Evolutionary conservation across 2,888 invertebrate species (phyloP).

Genomic region (Anodontia alba): DNA sequence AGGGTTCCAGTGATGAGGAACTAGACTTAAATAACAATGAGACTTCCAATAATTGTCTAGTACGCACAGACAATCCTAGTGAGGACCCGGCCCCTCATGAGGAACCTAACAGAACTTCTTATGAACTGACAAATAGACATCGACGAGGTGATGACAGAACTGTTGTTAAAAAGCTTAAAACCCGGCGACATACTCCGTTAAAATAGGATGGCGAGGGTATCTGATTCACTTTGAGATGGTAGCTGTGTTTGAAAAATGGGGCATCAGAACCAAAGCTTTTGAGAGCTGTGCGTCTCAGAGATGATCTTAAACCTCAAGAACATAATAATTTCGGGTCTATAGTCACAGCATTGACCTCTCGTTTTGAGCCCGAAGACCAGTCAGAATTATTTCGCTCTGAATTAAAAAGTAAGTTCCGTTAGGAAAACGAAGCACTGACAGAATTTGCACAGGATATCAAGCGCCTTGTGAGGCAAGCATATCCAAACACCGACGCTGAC

Average conservation of each 20-base stretch:
- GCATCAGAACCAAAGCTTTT: slow-evolving; percentile 3
- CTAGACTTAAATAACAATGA: background rate
- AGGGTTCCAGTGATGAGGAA: background rate
- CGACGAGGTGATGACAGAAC: background rate
- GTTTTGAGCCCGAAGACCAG: slow-evolving; percentile 22
- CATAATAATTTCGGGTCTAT: background rate
- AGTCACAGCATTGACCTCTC: background rate
- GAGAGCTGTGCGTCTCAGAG: background rate
- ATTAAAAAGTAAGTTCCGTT: slow-evolving; percentile 3
- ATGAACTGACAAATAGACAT: background rate
- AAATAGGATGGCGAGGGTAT: slow-evolving; percentile 7
- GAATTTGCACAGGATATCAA: slow-evolving; percentile 22
- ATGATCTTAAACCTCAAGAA: background rate
- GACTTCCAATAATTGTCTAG: background rate
- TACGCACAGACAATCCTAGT: background rate
- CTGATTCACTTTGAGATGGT: slow-evolving; percentile 20
- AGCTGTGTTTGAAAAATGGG: background rate
- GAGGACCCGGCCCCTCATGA: background rate
- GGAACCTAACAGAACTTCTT: background rate
- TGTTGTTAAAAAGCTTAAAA: background rate
- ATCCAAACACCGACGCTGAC: background rate
- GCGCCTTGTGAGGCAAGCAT: slow-evolving; percentile 1
- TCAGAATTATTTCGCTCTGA: slow-evolving; percentile 8
- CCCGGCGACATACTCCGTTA: slow-evolving; percentile 3
- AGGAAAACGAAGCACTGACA: slow-evolving; percentile 8